phyloP scores from a whole-genome alignment of 1,140 invertebrate species.

The Kradibia gibbosae region DNA sequence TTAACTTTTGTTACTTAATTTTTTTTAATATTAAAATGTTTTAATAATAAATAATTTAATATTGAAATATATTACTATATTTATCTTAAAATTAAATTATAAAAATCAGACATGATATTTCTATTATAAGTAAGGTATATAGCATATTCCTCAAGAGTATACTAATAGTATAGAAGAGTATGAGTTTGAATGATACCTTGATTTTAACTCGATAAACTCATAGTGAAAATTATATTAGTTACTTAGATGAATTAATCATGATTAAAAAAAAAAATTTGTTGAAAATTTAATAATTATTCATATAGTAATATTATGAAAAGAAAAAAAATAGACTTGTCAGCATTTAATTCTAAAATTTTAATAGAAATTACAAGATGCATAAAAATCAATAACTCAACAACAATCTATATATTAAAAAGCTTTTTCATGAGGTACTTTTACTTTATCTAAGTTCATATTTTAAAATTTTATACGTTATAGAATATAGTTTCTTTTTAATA shows the following conservation, averaged over 20 bases:
- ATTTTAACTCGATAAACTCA: background rate
- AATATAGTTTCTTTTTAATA: background rate
- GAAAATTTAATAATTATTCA: background rate
- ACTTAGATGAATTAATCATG: too few species aligned
- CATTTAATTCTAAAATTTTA: too few species aligned
- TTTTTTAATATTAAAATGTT: background rate
- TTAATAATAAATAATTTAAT: too few species aligned
- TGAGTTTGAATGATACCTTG: background rate
- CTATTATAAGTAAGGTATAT: background rate
- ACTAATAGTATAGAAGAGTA: background rate
- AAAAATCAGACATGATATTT: background rate
- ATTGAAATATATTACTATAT: too few species aligned
- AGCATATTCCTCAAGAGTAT: background rate
- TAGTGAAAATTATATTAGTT: background rate
- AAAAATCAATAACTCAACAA: too few species aligned
- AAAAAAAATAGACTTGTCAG: too few species aligned
- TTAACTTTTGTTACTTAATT: background rate
- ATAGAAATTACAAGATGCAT: too few species aligned
- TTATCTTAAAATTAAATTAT: background rate
- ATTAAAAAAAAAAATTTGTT: background rate
- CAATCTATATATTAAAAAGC: background rate
- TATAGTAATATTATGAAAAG: background rate
- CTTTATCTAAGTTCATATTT: slow-evolving; percentile 23
- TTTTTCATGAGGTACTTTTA: background rate
- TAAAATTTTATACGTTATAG: background rate